Percentiles rank a stretch among this genome's conserved stretches.
Evolutionary conservation across 2,113 vertebrate species (phyloP).

Genomic region (Otis tarda): DNA sequence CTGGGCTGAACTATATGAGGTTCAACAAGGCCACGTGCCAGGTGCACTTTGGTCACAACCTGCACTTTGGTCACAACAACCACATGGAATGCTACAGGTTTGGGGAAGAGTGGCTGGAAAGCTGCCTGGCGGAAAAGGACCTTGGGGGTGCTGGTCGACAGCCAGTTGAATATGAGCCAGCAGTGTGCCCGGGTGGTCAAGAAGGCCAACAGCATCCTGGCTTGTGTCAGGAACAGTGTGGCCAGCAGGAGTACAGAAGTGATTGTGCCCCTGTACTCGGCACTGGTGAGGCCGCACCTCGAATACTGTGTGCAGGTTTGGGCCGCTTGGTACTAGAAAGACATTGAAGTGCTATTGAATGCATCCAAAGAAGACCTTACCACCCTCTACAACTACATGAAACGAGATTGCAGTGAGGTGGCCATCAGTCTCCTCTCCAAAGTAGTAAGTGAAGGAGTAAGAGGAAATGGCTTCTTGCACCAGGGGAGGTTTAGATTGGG

Average conservation of each 20-base stretch:
- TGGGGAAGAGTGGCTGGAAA: neutral
- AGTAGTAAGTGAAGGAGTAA: no score
- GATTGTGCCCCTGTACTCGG: neutral
- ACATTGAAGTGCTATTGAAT: neutral
- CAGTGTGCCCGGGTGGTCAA: neutral
- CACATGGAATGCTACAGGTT: neutral
- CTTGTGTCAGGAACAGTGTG: neutral
- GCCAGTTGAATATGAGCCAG: accelerated
- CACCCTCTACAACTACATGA: neutral
- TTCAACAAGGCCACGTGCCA: neutral
- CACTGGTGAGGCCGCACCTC: neutral
- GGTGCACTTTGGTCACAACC: neutral
- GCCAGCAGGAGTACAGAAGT: no score
- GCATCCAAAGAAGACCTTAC: neutral
- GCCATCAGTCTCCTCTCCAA: neutral
- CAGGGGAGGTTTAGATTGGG: neutral
- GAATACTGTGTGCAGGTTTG: neutral
- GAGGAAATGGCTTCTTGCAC: neutral
- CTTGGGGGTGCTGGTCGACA: accelerated
- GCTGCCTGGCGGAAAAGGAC: accelerated
- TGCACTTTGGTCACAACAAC: neutral
- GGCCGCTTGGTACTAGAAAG: neutral
- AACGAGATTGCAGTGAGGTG: neutral
- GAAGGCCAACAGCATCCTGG: neutral
- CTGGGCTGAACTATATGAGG: no score